Conservation (phyloP, 2,113 vertebrate genomes). For the Seriola aureovittata region DNA sequence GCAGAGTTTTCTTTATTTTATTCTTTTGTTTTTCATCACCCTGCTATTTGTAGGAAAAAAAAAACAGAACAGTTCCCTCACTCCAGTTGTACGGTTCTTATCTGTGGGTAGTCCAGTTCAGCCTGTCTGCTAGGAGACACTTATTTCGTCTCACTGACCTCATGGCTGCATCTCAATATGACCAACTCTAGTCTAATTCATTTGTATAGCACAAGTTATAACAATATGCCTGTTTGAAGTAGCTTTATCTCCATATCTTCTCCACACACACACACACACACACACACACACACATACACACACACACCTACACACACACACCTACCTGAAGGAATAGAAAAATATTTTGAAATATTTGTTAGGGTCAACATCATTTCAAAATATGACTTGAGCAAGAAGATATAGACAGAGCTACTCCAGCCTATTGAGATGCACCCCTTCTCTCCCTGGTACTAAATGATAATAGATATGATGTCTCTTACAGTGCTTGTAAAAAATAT, state of each 20-base stretch:
- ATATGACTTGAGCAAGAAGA: slow-evolving; percentile 36
- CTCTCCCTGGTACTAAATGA: slow-evolving; percentile 61
- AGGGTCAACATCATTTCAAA: slow-evolving; percentile 24
- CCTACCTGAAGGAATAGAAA: slow-evolving; percentile 42
- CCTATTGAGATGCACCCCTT: slow-evolving; percentile 62
- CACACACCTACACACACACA: not conserved
- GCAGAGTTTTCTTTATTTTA: slow-evolving; percentile 75
- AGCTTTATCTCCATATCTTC: slow-evolving; percentile 61
- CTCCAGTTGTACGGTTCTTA: slow-evolving; percentile 70
- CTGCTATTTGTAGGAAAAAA: slow-evolving; percentile 54
- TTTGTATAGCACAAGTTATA: slow-evolving; percentile 66
- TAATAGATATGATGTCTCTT: slow-evolving; percentile 55
- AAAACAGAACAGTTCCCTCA: slow-evolving; percentile 55
- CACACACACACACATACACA: not conserved
- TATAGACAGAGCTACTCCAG: slow-evolving; percentile 52
- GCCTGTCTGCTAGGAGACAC: slow-evolving; percentile 44
- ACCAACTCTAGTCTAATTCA: slow-evolving; percentile 58
- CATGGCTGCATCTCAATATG: slow-evolving; percentile 62
- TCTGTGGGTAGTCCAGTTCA: slow-evolving; percentile 66
- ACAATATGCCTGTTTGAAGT: slow-evolving; percentile 57
- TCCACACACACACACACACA: slow-evolving; percentile 8
- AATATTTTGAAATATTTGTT: slow-evolving; percentile 30
- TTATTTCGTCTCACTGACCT: slow-evolving; percentile 51
- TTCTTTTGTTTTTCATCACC: slow-evolving; percentile 61
- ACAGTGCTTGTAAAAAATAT: slow-evolving; percentile 52